These are phyloP conservation scores for Megaceryle torquata DNA, from an alignment of 2,113 vertebrate species.

Conservation along the genomic window DNA sequence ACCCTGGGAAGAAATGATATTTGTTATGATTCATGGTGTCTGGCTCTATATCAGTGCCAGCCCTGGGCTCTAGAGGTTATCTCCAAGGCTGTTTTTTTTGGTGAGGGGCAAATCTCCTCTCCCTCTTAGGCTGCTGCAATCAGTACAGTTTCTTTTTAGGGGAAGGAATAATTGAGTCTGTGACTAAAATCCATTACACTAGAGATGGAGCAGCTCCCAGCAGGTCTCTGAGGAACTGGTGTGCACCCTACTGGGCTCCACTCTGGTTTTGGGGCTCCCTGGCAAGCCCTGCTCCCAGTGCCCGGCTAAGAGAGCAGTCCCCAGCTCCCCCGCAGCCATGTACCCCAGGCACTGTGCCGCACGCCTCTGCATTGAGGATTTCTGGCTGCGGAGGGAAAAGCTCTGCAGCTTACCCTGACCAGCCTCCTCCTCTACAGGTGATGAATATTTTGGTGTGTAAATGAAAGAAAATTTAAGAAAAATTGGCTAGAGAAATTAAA, in stretches of 20 bases:
- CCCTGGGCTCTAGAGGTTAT: background rate
- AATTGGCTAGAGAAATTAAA: constrained; percentile 55
- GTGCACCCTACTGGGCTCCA: background rate
- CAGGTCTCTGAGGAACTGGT: fast-evolving
- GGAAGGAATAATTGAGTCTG: background rate
- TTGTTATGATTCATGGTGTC: background rate
- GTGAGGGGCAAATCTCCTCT: background rate
- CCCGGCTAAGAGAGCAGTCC: background rate
- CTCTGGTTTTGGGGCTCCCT: background rate
- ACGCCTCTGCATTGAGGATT: background rate
- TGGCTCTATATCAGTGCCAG: background rate
- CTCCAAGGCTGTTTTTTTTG: background rate
- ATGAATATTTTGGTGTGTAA: background rate
- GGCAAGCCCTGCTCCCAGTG: background rate
- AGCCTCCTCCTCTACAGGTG: background rate
- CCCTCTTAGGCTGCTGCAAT: background rate
- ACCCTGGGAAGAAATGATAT: background rate
- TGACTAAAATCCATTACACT: background rate
- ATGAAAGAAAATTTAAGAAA: constrained; percentile 31
- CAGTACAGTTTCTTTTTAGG: background rate
- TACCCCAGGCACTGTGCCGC: fast-evolving
- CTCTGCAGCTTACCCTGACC: background rate
- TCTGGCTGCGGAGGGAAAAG: background rate
- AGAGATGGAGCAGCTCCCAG: background rate
- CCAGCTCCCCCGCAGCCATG: fast-evolving